Conservation (phyloP, 2,113 vertebrate species). For the Nannospalax galili region DNA sequence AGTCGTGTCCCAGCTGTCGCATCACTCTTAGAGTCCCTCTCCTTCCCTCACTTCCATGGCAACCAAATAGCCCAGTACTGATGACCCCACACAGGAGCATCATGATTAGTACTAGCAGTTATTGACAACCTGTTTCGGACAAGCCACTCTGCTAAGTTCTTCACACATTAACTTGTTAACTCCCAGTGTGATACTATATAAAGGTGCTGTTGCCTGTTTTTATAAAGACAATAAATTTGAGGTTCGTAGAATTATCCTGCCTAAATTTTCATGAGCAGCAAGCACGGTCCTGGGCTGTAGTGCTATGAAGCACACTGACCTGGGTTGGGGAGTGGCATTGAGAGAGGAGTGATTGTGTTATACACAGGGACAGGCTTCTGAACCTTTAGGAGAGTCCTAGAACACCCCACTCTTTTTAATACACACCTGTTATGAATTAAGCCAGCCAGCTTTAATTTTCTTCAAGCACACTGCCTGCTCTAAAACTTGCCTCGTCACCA, state of each 20-base stretch:
- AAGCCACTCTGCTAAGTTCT: not conserved
- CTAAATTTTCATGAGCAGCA: not conserved
- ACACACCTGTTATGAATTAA: not conserved
- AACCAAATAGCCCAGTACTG: not conserved
- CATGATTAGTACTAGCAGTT: not conserved
- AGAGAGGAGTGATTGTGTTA: not conserved
- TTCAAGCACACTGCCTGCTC: not conserved
- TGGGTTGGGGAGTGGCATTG: accelerated
- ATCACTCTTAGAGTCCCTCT: not conserved
- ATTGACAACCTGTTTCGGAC: not conserved
- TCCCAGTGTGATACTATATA: not conserved
- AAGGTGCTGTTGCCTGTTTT: not conserved
- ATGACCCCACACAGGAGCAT: not conserved
- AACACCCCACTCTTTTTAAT: not conserved
- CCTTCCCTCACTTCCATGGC: not conserved
- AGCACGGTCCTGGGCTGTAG: not conserved
- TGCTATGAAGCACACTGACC: not conserved
- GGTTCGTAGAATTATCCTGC: not conserved
- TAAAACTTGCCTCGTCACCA: not conserved
- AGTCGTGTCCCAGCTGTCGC: not conserved
- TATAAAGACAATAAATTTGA: not conserved
- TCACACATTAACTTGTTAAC: not conserved
- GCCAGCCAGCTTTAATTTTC: not conserved
- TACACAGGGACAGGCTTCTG: not conserved
- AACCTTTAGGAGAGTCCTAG: not conserved